These are phyloP conservation scores for Poeciliopsis prolifica DNA, from an alignment of 2,113 vertebrate genomes.

Conservation along the genomic window DNA sequence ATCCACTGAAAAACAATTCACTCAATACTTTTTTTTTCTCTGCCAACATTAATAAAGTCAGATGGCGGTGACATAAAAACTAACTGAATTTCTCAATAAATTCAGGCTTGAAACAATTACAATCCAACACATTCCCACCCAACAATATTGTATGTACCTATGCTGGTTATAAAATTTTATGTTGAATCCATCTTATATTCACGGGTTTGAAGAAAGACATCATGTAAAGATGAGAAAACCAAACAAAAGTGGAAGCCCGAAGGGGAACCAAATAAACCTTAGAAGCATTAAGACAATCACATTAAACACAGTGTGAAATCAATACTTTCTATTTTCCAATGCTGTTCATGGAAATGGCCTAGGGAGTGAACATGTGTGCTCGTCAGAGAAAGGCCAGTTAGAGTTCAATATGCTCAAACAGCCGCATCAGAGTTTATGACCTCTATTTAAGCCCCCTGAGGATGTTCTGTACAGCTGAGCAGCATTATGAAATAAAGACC, in stretches of 20 bases:
- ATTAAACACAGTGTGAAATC: constrained; percentile 61
- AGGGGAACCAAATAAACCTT: neutral
- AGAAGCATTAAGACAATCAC: constrained; percentile 43
- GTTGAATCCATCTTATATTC: neutral
- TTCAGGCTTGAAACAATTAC: neutral
- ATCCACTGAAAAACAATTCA: constrained; percentile 22
- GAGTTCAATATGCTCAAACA: constrained; percentile 76
- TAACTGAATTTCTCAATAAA: neutral
- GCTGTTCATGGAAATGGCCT: constrained; percentile 57
- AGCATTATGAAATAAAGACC: constrained; percentile 41
- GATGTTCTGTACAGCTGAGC: constrained; percentile 45
- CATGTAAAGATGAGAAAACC: neutral
- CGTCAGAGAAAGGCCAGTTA: constrained; percentile 66
- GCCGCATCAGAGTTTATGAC: constrained; percentile 71
- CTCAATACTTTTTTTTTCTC: neutral
- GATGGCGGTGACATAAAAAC: neutral
- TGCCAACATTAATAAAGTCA: constrained; percentile 1
- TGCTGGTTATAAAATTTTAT: neutral
- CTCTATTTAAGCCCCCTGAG: constrained; percentile 61
- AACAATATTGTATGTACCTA: neutral
- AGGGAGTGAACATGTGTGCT: constrained; percentile 57
- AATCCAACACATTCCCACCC: neutral
- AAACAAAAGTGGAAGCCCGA: neutral
- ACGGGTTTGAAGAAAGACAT: neutral
- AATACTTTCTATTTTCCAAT: constrained; percentile 64